phyloP scores from a whole-genome alignment of 2,113 vertebrate genomes.

The Equus quagga region DNA sequence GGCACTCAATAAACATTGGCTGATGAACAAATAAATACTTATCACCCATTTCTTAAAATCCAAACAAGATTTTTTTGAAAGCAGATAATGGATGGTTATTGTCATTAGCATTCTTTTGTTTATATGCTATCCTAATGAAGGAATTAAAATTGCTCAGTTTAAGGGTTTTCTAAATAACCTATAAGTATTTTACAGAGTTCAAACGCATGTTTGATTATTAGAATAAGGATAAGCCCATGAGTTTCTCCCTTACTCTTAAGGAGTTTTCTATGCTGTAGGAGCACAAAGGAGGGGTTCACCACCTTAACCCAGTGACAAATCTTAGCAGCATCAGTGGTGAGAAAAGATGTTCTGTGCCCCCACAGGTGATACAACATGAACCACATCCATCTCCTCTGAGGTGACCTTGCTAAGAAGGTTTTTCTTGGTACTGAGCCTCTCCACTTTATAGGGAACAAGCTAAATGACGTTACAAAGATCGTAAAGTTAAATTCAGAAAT shows the following conservation, averaged over 20 bases:
- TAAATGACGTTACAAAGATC: not conserved
- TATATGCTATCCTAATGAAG: not conserved
- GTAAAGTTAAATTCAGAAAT: not conserved
- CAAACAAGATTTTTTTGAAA: not conserved
- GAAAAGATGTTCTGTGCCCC: rapidly evolving
- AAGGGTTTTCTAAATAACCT: not conserved
- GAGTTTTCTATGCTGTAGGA: not conserved
- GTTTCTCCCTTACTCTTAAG: not conserved
- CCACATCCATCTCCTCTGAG: not conserved
- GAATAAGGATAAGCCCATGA: not conserved
- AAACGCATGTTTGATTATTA: not conserved
- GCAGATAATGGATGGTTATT: not conserved
- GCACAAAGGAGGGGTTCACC: not conserved
- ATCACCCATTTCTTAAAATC: not conserved
- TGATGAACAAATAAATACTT: not conserved
- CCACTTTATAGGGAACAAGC: not conserved
- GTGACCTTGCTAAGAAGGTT: not conserved
- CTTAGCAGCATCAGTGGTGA: rapidly evolving
- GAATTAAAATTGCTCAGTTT: not conserved
- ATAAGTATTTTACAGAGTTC: not conserved
- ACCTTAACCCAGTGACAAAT: not conserved
- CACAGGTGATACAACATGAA: rapidly evolving
- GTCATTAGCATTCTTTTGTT: not conserved
- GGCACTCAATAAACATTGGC: not conserved
- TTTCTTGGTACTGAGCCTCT: not conserved